Evolutionary conservation across 2,888 invertebrate genomes (phyloP).

Genomic region (Choreutis nemorana): DNA sequence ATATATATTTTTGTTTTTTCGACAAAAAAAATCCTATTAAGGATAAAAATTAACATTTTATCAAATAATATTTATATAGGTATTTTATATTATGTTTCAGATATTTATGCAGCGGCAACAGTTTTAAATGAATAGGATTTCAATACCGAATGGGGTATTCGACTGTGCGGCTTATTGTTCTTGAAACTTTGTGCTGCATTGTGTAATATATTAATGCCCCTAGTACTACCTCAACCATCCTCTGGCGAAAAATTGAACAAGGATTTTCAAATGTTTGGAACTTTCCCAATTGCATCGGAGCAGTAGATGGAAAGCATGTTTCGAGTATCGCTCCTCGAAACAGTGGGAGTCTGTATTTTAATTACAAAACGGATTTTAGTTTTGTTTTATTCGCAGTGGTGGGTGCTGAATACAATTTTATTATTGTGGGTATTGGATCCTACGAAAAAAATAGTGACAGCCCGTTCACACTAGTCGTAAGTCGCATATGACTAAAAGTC

Average conservation of each 20-base stretch:
- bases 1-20: too few species aligned
- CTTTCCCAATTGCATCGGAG: constrained; percentile 8
- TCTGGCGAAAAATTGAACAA: constrained; percentile 7
- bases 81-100: constrained; percentile 7
- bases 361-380: constrained; percentile 6
- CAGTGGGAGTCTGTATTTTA: constrained; percentile 7
- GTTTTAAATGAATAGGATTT: constrained; percentile 8
- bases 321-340: constrained; percentile 6
- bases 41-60: too few species aligned
- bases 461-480: too few species aligned
- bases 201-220: constrained; percentile 7
- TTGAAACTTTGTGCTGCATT: constrained; percentile 8
- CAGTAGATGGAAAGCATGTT: constrained; percentile 8
- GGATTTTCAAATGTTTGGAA: constrained; percentile 9
- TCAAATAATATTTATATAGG: constrained; percentile 4
- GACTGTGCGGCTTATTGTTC: constrained; percentile 7
- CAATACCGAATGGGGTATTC: constrained; percentile 8
- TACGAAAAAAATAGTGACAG: constrained; percentile 9
- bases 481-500: constrained; percentile 6
- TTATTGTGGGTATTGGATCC: constrained; percentile 9
- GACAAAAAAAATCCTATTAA: too few species aligned
- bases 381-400: constrained; percentile 9
- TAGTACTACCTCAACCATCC: constrained; percentile 7
- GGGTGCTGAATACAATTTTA: constrained; percentile 8
- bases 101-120: constrained; percentile 6